Evolutionary conservation across 1,140 invertebrate species (phyloP), one percentile per base, ranked within the genome.

Genomic region (Tribolium madens): DNA sequence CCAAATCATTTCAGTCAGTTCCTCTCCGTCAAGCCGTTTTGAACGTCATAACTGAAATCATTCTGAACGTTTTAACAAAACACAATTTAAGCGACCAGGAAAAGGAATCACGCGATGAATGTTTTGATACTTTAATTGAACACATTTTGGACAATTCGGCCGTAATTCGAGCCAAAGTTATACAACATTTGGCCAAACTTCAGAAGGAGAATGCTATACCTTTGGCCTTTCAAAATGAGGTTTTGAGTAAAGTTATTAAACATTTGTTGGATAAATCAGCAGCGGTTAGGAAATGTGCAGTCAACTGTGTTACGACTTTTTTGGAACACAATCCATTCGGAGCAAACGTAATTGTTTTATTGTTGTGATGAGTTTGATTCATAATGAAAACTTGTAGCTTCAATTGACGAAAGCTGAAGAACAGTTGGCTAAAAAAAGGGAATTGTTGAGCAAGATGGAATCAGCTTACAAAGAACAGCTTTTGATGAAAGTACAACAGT

Each of bases 71-170:
- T 18, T 85, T 93, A 1, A 90, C 87, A 47, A 87, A 88, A 79
- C 90, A 91, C 60, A 82, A 89, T 76, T 83, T 93, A 17, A 88
- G 87, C 18, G 85, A 88, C 5, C 89, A 91, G 69, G 84, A 88
- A 46, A 87, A 86, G 78, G 82, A 87, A 18, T 82, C 84, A 33
- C 84, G 91, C 18, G 88, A 92, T 79, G 86, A 89, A 73, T 89
- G 92, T 71, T 82, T 93, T 1, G 87, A 89, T 31, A 83, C 86
- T 74, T 84, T 94, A 5, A 86, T 91, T 82, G 91, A 93, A 26
- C 93, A 94, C 83, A 89, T 94, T 47, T 86, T 90, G 76, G 94
- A 95, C 86, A 81, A 86, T 6, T 89, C 93, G 85, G 89, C 92
- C 26, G 91, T 91, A 81, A 93, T 94, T 0, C 86, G 94, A 79